Percentiles rank a stretch among this genome's conserved stretches.
Conservation (phyloP, 2,113 vertebrate genomes). For the Paradoxurus hermaphroditus region DNA sequence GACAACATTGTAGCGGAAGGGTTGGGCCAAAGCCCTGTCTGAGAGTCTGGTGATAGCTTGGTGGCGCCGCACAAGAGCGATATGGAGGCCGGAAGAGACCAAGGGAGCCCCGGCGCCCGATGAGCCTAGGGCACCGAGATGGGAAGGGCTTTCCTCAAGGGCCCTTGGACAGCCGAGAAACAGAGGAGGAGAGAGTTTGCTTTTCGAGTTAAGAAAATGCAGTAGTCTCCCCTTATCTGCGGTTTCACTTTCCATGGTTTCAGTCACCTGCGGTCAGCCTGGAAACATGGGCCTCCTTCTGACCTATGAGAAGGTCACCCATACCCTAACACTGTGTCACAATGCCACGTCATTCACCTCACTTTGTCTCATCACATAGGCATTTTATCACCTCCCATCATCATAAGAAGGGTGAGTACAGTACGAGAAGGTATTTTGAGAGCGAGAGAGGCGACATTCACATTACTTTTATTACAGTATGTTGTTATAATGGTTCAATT, state of each 20-base stretch:
- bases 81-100: neutral
- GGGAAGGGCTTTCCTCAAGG: neutral
- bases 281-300: neutral
- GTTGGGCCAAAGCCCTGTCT: neutral
- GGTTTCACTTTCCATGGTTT: neutral
- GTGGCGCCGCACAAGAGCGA: neutral
- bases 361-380: neutral
- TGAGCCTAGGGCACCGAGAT: rapidly evolving
- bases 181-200: neutral
- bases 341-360: neutral
- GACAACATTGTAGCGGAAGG: neutral
- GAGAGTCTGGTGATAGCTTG: neutral
- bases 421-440: neutral
- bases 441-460: neutral
- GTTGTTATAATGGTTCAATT: neutral
- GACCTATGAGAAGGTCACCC: neutral
- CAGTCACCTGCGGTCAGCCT: neutral
- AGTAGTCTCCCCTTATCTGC: neutral
- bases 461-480: neutral
- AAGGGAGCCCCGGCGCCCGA: neutral
- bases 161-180: neutral
- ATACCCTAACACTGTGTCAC: neutral
- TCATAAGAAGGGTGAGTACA: neutral
- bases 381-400: neutral
- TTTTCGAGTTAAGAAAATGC: neutral